phyloP scores from a whole-genome alignment of 1,140 invertebrate species.

The Listronotus bonariensis region DNA sequence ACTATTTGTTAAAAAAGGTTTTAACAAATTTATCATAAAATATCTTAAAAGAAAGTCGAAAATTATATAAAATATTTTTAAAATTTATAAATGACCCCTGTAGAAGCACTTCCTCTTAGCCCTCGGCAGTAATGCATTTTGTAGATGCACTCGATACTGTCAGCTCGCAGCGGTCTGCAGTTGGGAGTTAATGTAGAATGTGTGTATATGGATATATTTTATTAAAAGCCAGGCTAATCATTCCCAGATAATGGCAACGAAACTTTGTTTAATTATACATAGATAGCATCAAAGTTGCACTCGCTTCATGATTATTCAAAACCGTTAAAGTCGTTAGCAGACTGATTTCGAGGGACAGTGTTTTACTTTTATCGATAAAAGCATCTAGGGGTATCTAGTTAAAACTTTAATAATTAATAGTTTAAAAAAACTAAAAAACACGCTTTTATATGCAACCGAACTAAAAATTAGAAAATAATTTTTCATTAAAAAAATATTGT shows the following conservation, averaged over 20 bases:
- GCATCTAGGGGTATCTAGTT: constrained; percentile 12
- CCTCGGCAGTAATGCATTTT: constrained; percentile 42
- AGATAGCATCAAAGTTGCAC: constrained; percentile 29
- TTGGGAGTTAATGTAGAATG: constrained; percentile 42
- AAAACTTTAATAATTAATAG: constrained; percentile 16
- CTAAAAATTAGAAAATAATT: too few species aligned
- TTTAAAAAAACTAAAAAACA: too few species aligned
- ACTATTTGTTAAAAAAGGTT: too few species aligned
- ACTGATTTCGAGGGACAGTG: constrained; percentile 7
- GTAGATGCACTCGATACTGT: constrained; percentile 43
- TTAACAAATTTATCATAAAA: too few species aligned
- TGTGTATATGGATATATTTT: constrained; percentile 47
- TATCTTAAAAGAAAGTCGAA: too few species aligned
- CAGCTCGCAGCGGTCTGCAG: constrained; percentile 33
- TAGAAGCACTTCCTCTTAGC: constrained; percentile 40
- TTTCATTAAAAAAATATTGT: too few species aligned
- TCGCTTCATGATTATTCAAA: constrained; percentile 32
- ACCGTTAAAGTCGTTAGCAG: constrained; percentile 19
- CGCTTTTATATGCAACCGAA: too few species aligned
- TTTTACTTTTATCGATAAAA: constrained; percentile 18
- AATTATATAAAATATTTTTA: constrained; percentile 4
- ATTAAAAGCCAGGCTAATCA: constrained; percentile 40
- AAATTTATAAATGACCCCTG: constrained; percentile 5
- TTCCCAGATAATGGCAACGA: constrained; percentile 33
- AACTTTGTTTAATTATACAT: constrained; percentile 34